Evolutionary conservation across 2,113 vertebrate species (phyloP).

Genomic region (Mormyrus lacerda): DNA sequence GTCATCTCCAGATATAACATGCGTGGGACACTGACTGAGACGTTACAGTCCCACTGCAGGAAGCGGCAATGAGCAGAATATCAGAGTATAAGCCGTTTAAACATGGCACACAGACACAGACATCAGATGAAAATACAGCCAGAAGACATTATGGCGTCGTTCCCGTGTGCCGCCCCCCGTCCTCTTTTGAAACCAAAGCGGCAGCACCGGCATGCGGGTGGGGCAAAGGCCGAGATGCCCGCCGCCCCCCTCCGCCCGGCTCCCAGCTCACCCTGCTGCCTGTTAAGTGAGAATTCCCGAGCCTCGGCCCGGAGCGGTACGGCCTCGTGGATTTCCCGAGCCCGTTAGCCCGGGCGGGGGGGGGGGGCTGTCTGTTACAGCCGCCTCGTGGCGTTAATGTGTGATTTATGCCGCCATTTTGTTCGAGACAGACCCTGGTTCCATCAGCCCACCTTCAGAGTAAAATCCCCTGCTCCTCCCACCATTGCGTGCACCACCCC

Average conservation of each 20-base stretch:
- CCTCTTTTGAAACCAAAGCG: neutral
- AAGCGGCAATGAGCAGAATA: neutral
- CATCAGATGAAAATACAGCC: neutral
- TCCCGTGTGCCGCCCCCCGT: too few species aligned
- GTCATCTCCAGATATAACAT: neutral
- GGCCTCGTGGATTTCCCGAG: constrained; percentile 25
- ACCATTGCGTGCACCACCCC: constrained; percentile 29
- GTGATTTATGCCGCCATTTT: constrained; percentile 57
- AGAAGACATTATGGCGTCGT: neutral
- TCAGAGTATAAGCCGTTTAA: neutral
- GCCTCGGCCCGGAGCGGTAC: constrained; percentile 19
- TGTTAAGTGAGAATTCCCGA: constrained; percentile 4
- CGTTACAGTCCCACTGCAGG: neutral
- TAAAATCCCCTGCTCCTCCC: constrained; percentile 53
- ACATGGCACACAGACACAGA: neutral
- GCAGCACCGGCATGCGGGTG: neutral
- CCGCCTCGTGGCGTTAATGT: constrained; percentile 11
- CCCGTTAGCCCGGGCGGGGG: constrained; percentile 48
- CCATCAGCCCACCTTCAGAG: constrained; percentile 45
- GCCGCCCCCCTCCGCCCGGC: neutral
- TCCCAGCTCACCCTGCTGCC: neutral
- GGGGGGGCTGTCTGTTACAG: constrained; percentile 36
- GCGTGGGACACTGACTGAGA: neutral
- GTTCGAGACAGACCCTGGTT: constrained; percentile 29
- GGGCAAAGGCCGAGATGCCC: neutral